Evolutionary conservation across 1,140 invertebrate genomes (phyloP).

Genomic region (Grapholita molesta): DNA sequence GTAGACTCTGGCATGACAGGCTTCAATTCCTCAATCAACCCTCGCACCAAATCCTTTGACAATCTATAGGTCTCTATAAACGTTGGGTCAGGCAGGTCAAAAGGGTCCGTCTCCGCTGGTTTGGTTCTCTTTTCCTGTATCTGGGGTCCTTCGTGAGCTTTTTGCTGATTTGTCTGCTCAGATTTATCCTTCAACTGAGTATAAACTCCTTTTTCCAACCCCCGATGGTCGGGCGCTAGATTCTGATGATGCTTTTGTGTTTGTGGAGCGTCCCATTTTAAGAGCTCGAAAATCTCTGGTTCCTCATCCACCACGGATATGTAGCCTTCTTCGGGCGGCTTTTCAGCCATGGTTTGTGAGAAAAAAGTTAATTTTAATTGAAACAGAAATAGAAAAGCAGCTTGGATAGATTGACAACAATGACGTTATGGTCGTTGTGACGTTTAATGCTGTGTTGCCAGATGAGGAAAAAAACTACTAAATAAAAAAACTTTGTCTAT

Average conservation of each 20-base stretch:
- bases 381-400: conserved; percentile 41
- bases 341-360: conserved; percentile 56
- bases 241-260: conserved; percentile 57
- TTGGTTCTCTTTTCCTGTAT: conserved; percentile 40
- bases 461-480: background rate
- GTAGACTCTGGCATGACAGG: conserved; percentile 66
- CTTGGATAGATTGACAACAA: conserved; percentile 32
- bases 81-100: conserved; percentile 53
- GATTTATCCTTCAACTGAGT: conserved; percentile 12
- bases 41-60: conserved; percentile 59
- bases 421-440: conserved; percentile 14
- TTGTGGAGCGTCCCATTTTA: conserved; percentile 66
- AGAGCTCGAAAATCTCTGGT: conserved; percentile 63
- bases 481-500: background rate
- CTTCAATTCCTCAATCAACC: conserved; percentile 57
- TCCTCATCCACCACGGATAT: conserved; percentile 72
- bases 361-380: conserved; percentile 17
- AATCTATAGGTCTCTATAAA: conserved; percentile 61
- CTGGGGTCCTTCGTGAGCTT: conserved; percentile 35
- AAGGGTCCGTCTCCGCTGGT: conserved; percentile 53
- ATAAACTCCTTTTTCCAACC: background rate
- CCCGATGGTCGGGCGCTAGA: conserved; percentile 1
- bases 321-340: conserved; percentile 64
- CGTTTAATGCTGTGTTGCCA: conserved; percentile 8
- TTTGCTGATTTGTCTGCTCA: conserved; percentile 12